Percentiles rank a stretch among this genome's conserved stretches.
Conservation (phyloP, 2,113 vertebrate genomes). For the Pollimyrus isidori region DNA sequence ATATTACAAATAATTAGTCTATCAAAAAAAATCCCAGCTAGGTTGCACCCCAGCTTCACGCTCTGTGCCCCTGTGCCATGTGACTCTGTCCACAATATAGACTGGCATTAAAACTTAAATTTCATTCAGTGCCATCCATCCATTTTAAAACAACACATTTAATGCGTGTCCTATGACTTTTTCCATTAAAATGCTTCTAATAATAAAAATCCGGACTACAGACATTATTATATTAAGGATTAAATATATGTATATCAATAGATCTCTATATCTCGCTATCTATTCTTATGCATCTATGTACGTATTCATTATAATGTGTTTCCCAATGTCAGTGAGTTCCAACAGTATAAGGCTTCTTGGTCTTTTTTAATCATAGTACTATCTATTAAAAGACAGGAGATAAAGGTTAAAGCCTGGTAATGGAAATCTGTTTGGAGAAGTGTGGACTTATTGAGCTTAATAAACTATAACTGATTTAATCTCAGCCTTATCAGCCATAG, state of each 20-base stretch:
- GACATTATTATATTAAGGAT: neutral
- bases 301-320: neutral
- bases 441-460: conserved; percentile 71
- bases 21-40: neutral
- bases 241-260: neutral
- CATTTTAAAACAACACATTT: neutral
- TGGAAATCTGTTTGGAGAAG: conserved; percentile 70
- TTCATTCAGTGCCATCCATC: neutral
- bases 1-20: neutral
- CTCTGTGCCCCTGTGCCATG: neutral
- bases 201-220: neutral
- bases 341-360: neutral
- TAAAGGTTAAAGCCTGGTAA: conserved; percentile 60
- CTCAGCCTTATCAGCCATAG: conserved; percentile 78
- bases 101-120: neutral
- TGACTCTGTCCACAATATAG: neutral
- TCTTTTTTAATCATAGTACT: conserved; percentile 24
- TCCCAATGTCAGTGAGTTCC: neutral
- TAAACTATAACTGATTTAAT: conserved; percentile 79
- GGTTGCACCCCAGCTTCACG: neutral
- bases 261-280: neutral
- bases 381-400: conserved; percentile 60
- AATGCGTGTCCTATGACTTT: neutral
- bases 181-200: neutral
- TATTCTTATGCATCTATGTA: neutral